Evolutionary conservation across 2,797 vertebrate species (phyloP).

Genomic region (Lates japonicus): DNA sequence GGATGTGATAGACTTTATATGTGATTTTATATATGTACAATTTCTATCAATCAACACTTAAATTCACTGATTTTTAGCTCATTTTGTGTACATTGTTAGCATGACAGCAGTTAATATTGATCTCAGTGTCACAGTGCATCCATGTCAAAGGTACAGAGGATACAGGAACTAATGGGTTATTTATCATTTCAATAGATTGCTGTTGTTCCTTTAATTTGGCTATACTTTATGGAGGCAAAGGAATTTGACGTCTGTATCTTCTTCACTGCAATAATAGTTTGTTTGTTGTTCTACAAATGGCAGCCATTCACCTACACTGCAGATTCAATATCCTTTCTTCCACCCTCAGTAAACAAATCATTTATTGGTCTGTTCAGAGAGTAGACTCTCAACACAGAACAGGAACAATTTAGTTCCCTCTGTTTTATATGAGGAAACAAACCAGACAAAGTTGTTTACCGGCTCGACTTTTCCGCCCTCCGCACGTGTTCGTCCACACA

Average conservation of each 20-base stretch:
- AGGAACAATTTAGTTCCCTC: constrained; percentile 71
- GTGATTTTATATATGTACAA: neutral
- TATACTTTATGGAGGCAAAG: neutral
- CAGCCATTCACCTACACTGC: constrained; percentile 42
- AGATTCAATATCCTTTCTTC: constrained; percentile 75
- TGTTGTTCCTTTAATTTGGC: neutral
- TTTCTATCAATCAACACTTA: neutral
- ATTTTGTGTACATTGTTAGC: neutral
- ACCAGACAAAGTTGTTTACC: constrained; percentile 3
- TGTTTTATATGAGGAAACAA: constrained; percentile 41
- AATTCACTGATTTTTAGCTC: neutral
- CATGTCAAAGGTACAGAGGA: neutral
- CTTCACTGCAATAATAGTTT: constrained; percentile 31
- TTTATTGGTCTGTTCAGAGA: constrained; percentile 61
- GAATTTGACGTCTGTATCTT: constrained; percentile 26
- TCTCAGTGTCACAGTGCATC: neutral
- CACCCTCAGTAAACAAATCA: constrained; percentile 72
- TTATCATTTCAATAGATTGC: neutral
- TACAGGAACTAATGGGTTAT: neutral
- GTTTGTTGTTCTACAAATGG: constrained; percentile 70
- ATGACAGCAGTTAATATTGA: neutral
- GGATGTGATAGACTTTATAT: neutral
- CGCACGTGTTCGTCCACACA: neutral
- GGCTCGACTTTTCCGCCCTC: constrained; percentile 2
- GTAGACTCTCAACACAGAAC: constrained; percentile 35